Base-by-base conservation (phyloP, 2,888 invertebrate species). In the Cylloceria caligata region DNA sequence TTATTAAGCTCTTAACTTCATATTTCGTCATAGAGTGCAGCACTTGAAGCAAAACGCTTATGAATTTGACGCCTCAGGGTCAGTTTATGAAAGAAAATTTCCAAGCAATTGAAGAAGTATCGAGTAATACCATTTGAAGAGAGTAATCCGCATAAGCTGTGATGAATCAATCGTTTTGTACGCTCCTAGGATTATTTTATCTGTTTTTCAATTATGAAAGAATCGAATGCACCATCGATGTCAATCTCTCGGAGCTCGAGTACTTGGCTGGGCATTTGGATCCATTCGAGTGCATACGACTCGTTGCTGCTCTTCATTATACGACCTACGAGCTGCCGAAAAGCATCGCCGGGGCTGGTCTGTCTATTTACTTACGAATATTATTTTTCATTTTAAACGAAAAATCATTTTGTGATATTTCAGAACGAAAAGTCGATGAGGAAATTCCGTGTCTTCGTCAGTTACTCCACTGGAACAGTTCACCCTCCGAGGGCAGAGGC, bases 221-320 rank as follows among this genome's bases (percentile, higher is more conserved):
- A 9, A 67, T 79, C 13, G 3, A 34, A 36, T 76, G 84, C 19
- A 90, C 91, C 13, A 91, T 91, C 73, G 92, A 92, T 62, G 83
- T 92, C 55, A 92, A 92, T 87, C 83, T 91, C 0, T 85, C 88
- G 13, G 91, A 92, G 83, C 84, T 94, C 47, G 92, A 94, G 85
- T 95, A 95, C 87, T 87, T 96, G 75, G 94, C 95, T 27, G 93
- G 94, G 74, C 94, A 94, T 88, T 90, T 96, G 83, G 93, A 94
- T 67, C 88, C 89, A 9, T 91, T 93, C 85, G 95, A 96, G 91
- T 96, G 96, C 87, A 93, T 94, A 62, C 91, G 92, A 85, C 92
- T 96, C 1, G 93, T 95, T 13, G 94, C 95, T 16, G 94, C 94
- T 11, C 93, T 95, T 72, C 94, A 95, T 91, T 95, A 94, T 85